phyloP scores from a whole-genome alignment of 2,888 invertebrate genomes.

The Agapetus fuscipes region DNA sequence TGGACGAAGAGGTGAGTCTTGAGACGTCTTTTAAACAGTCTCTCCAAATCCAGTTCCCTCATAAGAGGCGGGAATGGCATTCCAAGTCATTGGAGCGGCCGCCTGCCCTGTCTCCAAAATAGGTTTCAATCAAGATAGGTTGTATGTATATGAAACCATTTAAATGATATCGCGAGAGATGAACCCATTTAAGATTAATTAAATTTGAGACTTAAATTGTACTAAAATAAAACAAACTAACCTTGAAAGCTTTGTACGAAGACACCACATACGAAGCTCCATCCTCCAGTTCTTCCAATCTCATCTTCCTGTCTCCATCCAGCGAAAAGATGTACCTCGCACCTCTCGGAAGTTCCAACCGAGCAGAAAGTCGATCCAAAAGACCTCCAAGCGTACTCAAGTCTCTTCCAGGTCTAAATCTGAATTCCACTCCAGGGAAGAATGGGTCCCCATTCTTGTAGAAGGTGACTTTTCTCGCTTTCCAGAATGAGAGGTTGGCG shows the following conservation, averaged over 20 bases:
- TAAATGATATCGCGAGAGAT: no score
- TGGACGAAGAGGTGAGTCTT: no score
- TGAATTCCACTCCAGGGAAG: slow-evolving; percentile 79
- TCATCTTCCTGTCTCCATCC: slow-evolving; percentile 79
- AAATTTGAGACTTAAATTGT: neutral
- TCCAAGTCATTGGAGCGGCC: no score
- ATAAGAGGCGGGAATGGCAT: no score
- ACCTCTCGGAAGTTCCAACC: slow-evolving; percentile 80
- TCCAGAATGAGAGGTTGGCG: slow-evolving; percentile 78
- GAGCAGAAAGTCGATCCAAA: slow-evolving; percentile 75
- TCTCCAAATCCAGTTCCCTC: no score
- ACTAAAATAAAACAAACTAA: slow-evolving; percentile 36
- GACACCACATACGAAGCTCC: slow-evolving; percentile 92
- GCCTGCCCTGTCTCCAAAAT: no score
- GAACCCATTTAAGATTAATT: no score
- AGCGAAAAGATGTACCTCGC: slow-evolving; percentile 87
- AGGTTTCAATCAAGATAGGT: no score
- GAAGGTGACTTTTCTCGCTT: slow-evolving; percentile 77
- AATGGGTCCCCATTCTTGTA: slow-evolving; percentile 92
- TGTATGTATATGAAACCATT: no score
- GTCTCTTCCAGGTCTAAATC: slow-evolving; percentile 80
- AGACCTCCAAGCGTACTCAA: slow-evolving; percentile 78
- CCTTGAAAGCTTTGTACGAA: slow-evolving; percentile 86
- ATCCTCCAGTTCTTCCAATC: slow-evolving; percentile 78
- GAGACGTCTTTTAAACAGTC: no score